phyloP scores from a whole-genome alignment of 2,797 vertebrate species.

The Odontamblyopus rebecca region DNA sequence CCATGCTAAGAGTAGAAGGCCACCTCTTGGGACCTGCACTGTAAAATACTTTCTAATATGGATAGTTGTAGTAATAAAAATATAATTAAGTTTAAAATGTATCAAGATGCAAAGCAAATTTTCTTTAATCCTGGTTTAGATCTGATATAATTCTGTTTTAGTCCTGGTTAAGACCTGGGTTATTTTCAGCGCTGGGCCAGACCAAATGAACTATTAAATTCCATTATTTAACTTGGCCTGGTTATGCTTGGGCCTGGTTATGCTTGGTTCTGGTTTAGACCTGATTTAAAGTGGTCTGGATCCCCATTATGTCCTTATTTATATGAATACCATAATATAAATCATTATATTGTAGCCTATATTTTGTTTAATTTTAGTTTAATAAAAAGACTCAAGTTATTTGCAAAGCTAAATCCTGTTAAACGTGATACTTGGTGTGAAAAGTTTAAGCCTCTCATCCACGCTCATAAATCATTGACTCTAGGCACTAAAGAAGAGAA shows the following conservation, averaged over 20 bases:
- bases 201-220: too few relatives aligned
- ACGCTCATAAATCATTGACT: slow-evolving; percentile 11
- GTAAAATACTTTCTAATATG: not conserved
- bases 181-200: too few relatives aligned
- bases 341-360: not conserved
- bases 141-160: not conserved
- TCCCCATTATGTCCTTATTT: not conserved
- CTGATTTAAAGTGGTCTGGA: not conserved
- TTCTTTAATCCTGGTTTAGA: not conserved
- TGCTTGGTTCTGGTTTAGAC: not conserved
- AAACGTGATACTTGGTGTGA: not conserved
- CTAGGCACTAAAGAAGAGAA: slow-evolving; percentile 9
- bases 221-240: too few relatives aligned
- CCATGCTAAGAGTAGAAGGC: too few relatives aligned
- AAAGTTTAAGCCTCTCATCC: not conserved
- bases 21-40: too few relatives aligned
- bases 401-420: not conserved
- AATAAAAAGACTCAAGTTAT: not conserved
- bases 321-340: not conserved
- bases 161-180: not conserved
- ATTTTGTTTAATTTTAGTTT: not conserved
- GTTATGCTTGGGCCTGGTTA: not conserved
- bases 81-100: not conserved
- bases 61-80: not conserved
- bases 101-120: too few relatives aligned